These are phyloP conservation scores for Lutjanus campechanus DNA, from an alignment of 2,797 vertebrate species.

Conservation along the genomic window DNA sequence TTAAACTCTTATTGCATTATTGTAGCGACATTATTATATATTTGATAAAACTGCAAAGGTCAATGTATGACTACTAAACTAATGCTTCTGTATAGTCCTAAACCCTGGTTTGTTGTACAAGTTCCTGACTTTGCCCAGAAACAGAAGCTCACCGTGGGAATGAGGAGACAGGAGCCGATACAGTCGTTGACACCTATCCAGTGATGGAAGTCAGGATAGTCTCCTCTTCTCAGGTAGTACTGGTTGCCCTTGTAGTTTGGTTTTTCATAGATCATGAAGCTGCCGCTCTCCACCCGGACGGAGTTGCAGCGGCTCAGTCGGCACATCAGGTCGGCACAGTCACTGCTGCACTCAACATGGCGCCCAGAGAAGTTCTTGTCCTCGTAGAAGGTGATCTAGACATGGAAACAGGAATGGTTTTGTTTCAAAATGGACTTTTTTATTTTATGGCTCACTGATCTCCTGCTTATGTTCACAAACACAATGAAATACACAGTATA, in stretches of 20 bases:
- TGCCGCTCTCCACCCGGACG: slow-evolving; percentile 78
- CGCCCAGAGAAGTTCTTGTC: slow-evolving; percentile 78
- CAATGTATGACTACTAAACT: background rate
- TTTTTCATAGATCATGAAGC: slow-evolving; percentile 82
- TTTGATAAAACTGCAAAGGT: no score
- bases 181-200: slow-evolving; percentile 69
- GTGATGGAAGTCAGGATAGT: slow-evolving; percentile 75
- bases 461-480: background rate
- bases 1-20: background rate
- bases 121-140: background rate
- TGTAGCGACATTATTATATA: background rate
- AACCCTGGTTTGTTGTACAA: background rate
- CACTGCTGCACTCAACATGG: slow-evolving; percentile 66
- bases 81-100: background rate
- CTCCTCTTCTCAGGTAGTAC: slow-evolving; percentile 78
- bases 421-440: background rate
- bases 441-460: background rate
- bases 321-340: slow-evolving; percentile 70
- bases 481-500: background rate
- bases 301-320: slow-evolving; percentile 75
- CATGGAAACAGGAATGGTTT: background rate
- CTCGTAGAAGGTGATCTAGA: slow-evolving; percentile 84
- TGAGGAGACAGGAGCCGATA: slow-evolving; percentile 71
- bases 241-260: slow-evolving; percentile 79
- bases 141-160: slow-evolving; percentile 61